phyloP scores from a whole-genome alignment of 2,113 vertebrate genomes.

The Anarhynchus alexandrinus region DNA sequence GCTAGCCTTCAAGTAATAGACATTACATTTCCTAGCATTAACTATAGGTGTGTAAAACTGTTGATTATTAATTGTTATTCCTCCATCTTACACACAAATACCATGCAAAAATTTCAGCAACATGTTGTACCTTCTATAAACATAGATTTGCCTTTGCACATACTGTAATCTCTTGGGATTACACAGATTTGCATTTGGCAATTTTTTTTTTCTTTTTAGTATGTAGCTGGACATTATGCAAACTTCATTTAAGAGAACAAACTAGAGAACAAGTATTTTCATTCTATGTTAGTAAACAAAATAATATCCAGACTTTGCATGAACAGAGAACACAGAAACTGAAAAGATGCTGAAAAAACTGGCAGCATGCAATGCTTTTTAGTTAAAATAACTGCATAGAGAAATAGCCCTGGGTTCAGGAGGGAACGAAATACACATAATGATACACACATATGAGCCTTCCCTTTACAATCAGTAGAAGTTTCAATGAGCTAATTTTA shows the following conservation, averaged over 20 bases:
- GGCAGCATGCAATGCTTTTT: background rate
- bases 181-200: background rate
- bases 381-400: background rate
- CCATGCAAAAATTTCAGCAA: background rate
- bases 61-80: background rate
- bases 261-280: background rate
- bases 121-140: background rate
- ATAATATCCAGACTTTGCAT: background rate
- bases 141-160: background rate
- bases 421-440: background rate
- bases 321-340: background rate
- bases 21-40: background rate
- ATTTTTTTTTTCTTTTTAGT: background rate
- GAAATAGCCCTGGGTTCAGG: background rate
- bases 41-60: background rate
- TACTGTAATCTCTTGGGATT: background rate
- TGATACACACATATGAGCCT: background rate
- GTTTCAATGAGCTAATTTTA: background rate
- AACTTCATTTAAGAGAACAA: background rate
- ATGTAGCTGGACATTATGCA: background rate
- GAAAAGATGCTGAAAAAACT: background rate
- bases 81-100: background rate
- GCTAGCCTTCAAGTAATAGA: background rate
- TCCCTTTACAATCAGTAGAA: background rate
- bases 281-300: background rate